phyloP scores from a whole-genome alignment of 1,140 invertebrate species.

The Mycetomoellerius zeteki region DNA sequence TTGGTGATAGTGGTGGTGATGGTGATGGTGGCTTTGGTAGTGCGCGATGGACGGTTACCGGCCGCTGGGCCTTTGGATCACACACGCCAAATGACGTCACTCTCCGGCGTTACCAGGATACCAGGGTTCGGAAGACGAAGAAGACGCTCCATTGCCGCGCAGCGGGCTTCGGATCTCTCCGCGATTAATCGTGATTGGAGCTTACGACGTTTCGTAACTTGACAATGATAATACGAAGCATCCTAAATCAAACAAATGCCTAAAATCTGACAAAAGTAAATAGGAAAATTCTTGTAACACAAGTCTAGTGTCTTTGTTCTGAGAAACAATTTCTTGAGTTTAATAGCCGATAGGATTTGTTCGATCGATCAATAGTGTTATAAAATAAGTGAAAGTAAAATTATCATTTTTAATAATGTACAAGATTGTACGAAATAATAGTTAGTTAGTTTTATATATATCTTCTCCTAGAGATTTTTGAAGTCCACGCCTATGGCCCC shows the following conservation, averaged over 20 bases:
- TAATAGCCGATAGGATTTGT: neutral
- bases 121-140: conserved; percentile 67
- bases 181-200: conserved; percentile 3
- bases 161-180: neutral
- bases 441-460: neutral
- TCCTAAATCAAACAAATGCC: neutral
- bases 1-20: conserved; percentile 61
- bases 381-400: neutral
- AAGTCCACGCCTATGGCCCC: neutral
- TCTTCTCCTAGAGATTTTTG: neutral
- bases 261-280: neutral
- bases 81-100: conserved; percentile 69
- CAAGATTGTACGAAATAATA: neutral
- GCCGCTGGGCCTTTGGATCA: conserved; percentile 69
- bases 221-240: neutral
- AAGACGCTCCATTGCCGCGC: conserved; percentile 42
- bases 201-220: neutral
- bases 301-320: neutral
- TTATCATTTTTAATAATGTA: neutral
- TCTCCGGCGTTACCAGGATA: conserved; percentile 73
- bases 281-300: neutral
- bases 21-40: conserved; percentile 56
- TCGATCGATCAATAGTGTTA: neutral
- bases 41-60: conserved; percentile 69
- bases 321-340: neutral